Evolutionary conservation across 2,888 invertebrate species (phyloP).

Genomic region (Pyrrhopygopsis socrates): DNA sequence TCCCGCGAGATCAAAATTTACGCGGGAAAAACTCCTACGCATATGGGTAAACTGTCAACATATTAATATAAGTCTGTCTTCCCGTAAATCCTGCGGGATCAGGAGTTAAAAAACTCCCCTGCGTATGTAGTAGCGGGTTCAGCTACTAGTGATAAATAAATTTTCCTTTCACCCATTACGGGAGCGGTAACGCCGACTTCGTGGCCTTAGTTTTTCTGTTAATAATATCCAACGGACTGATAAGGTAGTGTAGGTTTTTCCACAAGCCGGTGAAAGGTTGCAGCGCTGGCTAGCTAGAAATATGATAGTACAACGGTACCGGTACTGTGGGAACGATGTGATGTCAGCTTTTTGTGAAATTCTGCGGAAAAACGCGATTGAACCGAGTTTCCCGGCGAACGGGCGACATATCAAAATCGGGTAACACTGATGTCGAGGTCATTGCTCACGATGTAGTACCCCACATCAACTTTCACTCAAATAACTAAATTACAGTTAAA

Average conservation of each 20-base stretch:
- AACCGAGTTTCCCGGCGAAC: constrained; percentile 33
- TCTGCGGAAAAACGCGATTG: constrained; percentile 80
- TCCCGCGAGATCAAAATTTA: too few species aligned
- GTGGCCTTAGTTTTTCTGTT: constrained; percentile 92
- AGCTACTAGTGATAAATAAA: too few species aligned
- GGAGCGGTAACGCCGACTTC: constrained; percentile 84
- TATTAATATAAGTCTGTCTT: too few species aligned
- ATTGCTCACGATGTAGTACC: too few species aligned
- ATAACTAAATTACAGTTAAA: too few species aligned
- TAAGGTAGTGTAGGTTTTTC: constrained; percentile 94
- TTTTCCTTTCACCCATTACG: constrained; percentile 12
- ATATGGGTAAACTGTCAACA: too few species aligned
- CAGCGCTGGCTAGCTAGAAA: constrained; percentile 91
- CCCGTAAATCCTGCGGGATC: too few species aligned
- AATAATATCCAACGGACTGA: constrained; percentile 92
- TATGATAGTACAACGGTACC: constrained; percentile 91
- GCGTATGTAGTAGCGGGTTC: too few species aligned
- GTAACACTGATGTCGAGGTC: constrained; percentile 1
- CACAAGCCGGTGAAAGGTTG: constrained; percentile 93
- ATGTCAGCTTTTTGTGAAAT: constrained; percentile 87
- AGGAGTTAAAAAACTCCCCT: too few species aligned
- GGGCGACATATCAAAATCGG: constrained; percentile 46
- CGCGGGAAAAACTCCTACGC: too few species aligned
- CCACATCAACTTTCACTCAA: neutral
- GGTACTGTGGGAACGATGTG: constrained; percentile 87